phyloP scores from a whole-genome alignment of 2,888 invertebrate genomes.

The Deilephila elpenor region DNA sequence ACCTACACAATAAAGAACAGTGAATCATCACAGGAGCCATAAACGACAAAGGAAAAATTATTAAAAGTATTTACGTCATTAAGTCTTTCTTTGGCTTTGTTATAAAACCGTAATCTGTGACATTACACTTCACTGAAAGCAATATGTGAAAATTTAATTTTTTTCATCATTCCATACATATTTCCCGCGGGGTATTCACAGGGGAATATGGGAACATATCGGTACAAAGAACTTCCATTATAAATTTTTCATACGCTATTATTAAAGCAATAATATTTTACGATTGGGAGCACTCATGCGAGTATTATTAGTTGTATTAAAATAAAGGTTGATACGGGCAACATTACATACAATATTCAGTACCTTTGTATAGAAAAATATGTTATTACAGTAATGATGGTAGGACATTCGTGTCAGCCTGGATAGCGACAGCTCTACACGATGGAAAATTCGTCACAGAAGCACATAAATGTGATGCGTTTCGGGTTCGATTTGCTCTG shows the following conservation, averaged over 20 bases:
- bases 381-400: too few species aligned
- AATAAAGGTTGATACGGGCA: background rate
- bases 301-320: slow-evolving; percentile 8
- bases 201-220: slow-evolving; percentile 9
- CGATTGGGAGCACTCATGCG: slow-evolving; percentile 5
- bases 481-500: too few species aligned
- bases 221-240: slow-evolving; percentile 20
- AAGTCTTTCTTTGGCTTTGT: background rate
- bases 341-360: too few species aligned
- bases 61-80: slow-evolving; percentile 5
- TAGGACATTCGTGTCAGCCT: too few species aligned
- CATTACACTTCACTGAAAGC: slow-evolving; percentile 8
- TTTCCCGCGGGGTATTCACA: slow-evolving; percentile 8
- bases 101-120: background rate
- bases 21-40: background rate
- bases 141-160: slow-evolving; percentile 8
- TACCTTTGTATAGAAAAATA: too few species aligned
- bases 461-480: too few species aligned
- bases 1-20: background rate
- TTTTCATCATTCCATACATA: background rate
- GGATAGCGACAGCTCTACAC: too few species aligned
- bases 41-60: slow-evolving; percentile 3
- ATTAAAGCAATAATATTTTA: slow-evolving; percentile 20
- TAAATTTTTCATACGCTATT: slow-evolving; percentile 14
- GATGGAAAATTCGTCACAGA: too few species aligned